Conservation (phyloP, 2,113 vertebrate species). For the Perca schrenkii region DNA sequence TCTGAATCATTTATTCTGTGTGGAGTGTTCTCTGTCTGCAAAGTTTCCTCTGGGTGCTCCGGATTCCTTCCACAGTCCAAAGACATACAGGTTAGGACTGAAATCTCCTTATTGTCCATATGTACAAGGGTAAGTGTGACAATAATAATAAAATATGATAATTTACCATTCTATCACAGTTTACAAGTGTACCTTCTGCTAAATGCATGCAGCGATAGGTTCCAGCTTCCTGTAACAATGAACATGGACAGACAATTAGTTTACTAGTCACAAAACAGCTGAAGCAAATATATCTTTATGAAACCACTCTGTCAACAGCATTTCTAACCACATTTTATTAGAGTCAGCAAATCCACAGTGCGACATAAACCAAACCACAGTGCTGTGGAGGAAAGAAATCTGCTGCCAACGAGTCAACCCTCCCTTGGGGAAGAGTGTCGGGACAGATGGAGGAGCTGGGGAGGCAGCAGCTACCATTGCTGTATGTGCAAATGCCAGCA, state of each 20-base stretch:
- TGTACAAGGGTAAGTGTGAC: too few relatives aligned
- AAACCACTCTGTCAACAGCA: too few relatives aligned
- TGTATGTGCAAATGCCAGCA: background rate
- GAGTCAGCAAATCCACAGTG: background rate
- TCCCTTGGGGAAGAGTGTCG: background rate
- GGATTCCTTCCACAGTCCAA: background rate
- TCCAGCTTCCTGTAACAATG: background rate
- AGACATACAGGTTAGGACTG: background rate
- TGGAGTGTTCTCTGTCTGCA: background rate
- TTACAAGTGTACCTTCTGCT: background rate
- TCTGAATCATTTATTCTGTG: background rate
- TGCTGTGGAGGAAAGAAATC: slow-evolving; percentile 16
- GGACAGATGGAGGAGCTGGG: slow-evolving; percentile 11
- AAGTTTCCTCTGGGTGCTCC: too few relatives aligned
- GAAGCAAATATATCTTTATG: background rate
- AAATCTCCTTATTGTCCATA: background rate
- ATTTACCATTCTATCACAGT: too few relatives aligned
- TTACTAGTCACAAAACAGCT: background rate
- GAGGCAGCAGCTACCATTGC: background rate
- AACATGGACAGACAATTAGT: background rate
- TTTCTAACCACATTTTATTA: background rate
- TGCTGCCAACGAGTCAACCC: background rate
- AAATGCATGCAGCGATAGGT: background rate
- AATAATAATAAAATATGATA: too few relatives aligned
- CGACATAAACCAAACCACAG: background rate